Base-by-base conservation (phyloP, 2,888 invertebrate species). In the Platerodrilus igneus region DNA sequence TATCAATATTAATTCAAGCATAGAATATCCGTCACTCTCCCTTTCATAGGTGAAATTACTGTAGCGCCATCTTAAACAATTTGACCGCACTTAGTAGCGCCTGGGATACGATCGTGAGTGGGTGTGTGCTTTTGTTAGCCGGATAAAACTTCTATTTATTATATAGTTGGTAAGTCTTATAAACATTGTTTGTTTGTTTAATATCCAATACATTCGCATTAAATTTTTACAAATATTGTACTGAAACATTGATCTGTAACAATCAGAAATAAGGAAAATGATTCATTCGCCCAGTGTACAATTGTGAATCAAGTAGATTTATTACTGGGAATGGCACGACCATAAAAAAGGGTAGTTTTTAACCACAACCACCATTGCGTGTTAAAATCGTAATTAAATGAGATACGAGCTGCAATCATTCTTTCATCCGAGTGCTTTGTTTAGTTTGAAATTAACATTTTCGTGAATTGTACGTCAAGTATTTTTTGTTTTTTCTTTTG, bases 41-140 rank as follows among this genome's bases (percentile, higher is more conserved):
- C 3, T 25, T 25, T 38, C 22, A 41, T 40, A 37, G 32, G 45
- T 48, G 41, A 42, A n/a, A 36, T n/a, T 18, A 13, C 13, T 20
- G 10, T 28, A 47, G 44, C 55, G 55, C 55, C 56, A 50, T 55
- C 55, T 56, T 47, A 19, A 42, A 37, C n/a, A n/a, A n/a, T n/a
- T n/a, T n/a, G n/a, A n/a, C n/a, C n/a, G n/a, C n/a, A n/a, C 48
- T 50, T 54, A 62, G 62, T 63, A 52, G 51, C 42, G 53, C 47
- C 50, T 37, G 51, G 56, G 56, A 50, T 47, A 36, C 49, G 37
- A 48, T 47, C 36, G 58, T 56, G 62, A 50, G 60, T 60, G 59
- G 64, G 60, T 63, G 61, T 53, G 55, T 58, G 57, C 56, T 53
- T 50, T 52, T 49, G 34, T 33, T 47, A 40, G 44, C 35, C 32